Percentiles rank a stretch among this genome's conserved stretches.
Conservation (phyloP, 2,888 invertebrate species). For the Dryobotodes eremita region DNA sequence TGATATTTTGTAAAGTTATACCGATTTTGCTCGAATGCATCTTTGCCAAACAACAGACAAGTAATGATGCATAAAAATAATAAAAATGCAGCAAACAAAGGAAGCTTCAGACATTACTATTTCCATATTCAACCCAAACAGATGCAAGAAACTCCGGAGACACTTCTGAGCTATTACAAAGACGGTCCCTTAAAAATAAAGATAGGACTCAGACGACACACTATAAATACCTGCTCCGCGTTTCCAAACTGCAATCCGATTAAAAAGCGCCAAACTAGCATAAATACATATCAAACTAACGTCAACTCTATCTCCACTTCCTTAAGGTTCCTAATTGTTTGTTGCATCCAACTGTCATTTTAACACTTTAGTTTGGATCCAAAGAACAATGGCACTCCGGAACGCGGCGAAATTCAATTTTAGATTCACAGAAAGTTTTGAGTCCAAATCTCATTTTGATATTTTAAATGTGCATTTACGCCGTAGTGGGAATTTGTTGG, state of each 20-base stretch:
- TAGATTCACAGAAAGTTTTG: slow-evolving; percentile 78
- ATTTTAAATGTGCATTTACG: slow-evolving; percentile 77
- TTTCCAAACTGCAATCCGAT: slow-evolving; percentile 74
- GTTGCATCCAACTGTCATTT: slow-evolving; percentile 61
- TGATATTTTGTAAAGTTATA: neutral
- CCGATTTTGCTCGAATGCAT: too few species aligned
- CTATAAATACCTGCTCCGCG: slow-evolving; percentile 73
- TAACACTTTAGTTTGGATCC: slow-evolving; percentile 73
- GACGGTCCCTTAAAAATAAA: slow-evolving; percentile 62
- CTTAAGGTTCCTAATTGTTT: slow-evolving; percentile 53
- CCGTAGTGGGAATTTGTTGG: slow-evolving; percentile 64
- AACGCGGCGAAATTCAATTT: slow-evolving; percentile 80
- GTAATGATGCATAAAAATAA: slow-evolving; percentile 19
- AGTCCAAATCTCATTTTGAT: slow-evolving; percentile 78
- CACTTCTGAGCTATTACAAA: slow-evolving; percentile 25
- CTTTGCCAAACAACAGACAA: neutral
- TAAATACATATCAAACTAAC: slow-evolving; percentile 26
- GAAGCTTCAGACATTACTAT: neutral
- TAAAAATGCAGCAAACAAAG: slow-evolving; percentile 5
- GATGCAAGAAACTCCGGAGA: slow-evolving; percentile 34
- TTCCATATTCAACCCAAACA: slow-evolving; percentile 24
- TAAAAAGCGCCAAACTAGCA: slow-evolving; percentile 70
- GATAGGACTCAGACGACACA: slow-evolving; percentile 54
- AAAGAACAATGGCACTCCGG: slow-evolving; percentile 72
- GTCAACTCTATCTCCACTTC: slow-evolving; percentile 31